Conservation (phyloP, 2,888 invertebrate genomes). For the Coecobrya sp. region DNA sequence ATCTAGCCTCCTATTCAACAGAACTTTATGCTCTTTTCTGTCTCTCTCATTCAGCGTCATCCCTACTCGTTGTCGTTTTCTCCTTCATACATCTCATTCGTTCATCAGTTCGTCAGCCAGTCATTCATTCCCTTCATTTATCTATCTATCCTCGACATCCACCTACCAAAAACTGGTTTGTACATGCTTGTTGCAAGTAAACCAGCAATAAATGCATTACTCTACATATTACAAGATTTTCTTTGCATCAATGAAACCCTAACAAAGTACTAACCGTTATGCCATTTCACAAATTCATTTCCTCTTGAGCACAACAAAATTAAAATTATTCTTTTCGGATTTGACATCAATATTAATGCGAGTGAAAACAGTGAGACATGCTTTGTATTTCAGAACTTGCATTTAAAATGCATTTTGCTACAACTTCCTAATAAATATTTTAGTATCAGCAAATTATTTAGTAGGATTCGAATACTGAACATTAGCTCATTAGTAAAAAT, state of each 20-base stretch:
- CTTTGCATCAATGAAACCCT: constrained; percentile 25
- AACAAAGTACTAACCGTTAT: not conserved
- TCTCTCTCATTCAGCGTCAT: constrained; percentile 19
- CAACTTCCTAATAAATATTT: no score
- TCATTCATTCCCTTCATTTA: constrained; percentile 57
- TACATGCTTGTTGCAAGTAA: not conserved
- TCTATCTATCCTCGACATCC: not conserved
- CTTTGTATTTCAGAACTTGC: no score
- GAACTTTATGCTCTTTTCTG: constrained; percentile 47
- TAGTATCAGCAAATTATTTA: no score
- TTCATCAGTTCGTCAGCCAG: constrained; percentile 74
- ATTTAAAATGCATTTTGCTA: no score
- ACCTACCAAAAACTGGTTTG: not conserved
- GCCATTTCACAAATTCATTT: not conserved
- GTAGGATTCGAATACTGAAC: not conserved
- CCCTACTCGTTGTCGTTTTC: constrained; percentile 20
- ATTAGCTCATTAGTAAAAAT: not conserved
- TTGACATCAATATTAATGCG: no score
- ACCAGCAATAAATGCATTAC: constrained; percentile 7
- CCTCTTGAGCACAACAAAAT: not conserved
- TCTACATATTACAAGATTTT: constrained; percentile 47
- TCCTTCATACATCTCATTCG: constrained; percentile 55
- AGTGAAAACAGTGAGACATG: no score
- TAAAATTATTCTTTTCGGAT: no score
- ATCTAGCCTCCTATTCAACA: constrained; percentile 46